These are phyloP conservation scores for Lasioglossum marginatum DNA, from an alignment of 2,888 invertebrate species.

Conservation along the genomic window DNA sequence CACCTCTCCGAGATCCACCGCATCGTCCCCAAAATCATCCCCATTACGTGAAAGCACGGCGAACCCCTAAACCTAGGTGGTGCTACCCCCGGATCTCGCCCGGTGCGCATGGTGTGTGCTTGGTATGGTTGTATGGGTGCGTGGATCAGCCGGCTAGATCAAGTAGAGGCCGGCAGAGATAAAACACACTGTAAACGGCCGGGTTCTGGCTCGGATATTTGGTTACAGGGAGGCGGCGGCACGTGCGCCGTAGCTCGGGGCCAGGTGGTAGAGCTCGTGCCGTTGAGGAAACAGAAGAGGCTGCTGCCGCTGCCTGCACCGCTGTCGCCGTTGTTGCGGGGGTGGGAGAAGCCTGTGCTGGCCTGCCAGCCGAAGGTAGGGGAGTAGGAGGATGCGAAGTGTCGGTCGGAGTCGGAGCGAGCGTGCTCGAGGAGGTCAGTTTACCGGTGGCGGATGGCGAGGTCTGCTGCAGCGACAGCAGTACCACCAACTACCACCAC, in stretches of 20 bases:
- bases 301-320: slow-evolving; percentile 3
- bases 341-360: slow-evolving; percentile 45
- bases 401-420: slow-evolving; percentile 41
- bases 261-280: slow-evolving; percentile 74
- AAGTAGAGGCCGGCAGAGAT: slow-evolving; percentile 66
- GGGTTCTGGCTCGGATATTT: slow-evolving; percentile 74
- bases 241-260: slow-evolving; percentile 81
- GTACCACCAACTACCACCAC: slow-evolving; percentile 60
- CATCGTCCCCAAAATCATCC: not conserved
- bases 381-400: slow-evolving; percentile 58
- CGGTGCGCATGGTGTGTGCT: not conserved
- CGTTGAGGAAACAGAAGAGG: slow-evolving; percentile 67
- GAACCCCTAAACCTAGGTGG: not conserved
- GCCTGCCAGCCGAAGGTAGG: slow-evolving; percentile 35
- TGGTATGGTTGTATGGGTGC: slow-evolving; percentile 18
- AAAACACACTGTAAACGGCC: slow-evolving; percentile 73
- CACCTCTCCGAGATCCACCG: not conserved
- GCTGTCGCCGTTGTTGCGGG: slow-evolving; percentile 38
- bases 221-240: slow-evolving; percentile 84
- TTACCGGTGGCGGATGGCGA: slow-evolving; percentile 64
- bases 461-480: slow-evolving; percentile 66
- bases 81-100: not conserved
- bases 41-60: not conserved
- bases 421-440: slow-evolving; percentile 67
- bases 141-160: slow-evolving; percentile 66